Percentiles rank a stretch among this genome's conserved stretches.
Conservation (phyloP, 2,797 vertebrate genomes). For the Clarias fuscus region DNA sequence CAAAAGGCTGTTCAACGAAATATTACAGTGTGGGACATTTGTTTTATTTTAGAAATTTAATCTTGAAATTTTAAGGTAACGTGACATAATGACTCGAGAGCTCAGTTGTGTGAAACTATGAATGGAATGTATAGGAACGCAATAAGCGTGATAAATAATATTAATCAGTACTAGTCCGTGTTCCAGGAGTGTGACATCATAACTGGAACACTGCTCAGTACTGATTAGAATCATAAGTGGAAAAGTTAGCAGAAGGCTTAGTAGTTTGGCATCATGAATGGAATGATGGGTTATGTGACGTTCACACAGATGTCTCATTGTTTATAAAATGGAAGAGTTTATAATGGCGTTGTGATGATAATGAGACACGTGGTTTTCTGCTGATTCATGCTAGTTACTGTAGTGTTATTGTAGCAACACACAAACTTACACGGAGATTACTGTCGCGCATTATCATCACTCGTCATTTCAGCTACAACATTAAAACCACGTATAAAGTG, state of each 20-base stretch:
- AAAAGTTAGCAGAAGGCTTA: not conserved
- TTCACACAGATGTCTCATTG: not conserved
- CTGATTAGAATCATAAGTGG: not conserved
- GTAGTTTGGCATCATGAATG: not conserved
- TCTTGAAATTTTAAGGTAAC: not conserved
- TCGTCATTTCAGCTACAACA: too few species aligned
- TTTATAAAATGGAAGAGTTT: constrained; percentile 13
- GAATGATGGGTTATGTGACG: not conserved
- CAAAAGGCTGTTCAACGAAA: too few species aligned
- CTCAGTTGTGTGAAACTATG: not conserved
- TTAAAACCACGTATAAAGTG: too few species aligned
- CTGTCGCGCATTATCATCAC: not conserved
- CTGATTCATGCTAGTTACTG: not conserved
- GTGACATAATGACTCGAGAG: not conserved
- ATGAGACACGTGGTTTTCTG: not conserved
- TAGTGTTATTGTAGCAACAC: not conserved
- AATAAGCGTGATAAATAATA: not conserved
- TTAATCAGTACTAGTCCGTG: too few species aligned
- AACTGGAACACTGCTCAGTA: not conserved
- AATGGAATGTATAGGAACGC: not conserved
- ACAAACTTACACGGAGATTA: not conserved
- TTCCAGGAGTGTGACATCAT: not conserved
- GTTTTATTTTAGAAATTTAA: too few species aligned
- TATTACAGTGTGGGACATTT: too few species aligned
- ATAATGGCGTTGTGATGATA: constrained; percentile 10